Evolutionary conservation across 2,113 vertebrate species (phyloP).

Genomic region (Passer domesticus): DNA sequence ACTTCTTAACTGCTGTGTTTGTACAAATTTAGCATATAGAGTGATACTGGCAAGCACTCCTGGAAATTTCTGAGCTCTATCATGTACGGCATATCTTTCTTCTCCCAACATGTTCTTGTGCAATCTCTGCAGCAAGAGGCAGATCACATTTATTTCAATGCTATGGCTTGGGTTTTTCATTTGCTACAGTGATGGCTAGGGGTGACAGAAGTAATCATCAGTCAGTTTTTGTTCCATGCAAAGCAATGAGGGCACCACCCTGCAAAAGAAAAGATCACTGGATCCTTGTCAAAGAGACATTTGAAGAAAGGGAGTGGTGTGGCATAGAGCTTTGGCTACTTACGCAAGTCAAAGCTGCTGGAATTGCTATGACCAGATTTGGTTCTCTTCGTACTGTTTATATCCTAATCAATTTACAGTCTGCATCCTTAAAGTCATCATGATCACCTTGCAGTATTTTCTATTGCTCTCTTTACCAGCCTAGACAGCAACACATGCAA

Average conservation of each 20-base stretch:
- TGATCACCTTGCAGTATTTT: neutral
- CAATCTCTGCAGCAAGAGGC: neutral
- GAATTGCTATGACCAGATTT: neutral
- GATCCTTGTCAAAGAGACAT: neutral
- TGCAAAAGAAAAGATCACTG: neutral
- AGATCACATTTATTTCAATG: conserved; percentile 8
- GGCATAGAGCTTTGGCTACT: neutral
- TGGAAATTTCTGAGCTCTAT: conserved; percentile 15
- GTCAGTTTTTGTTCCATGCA: neutral
- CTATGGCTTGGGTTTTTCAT: neutral
- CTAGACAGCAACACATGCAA: neutral
- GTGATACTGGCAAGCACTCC: conserved; percentile 23
- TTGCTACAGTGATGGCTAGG: neutral
- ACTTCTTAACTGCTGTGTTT: conserved; percentile 54
- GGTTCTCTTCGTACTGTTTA: neutral
- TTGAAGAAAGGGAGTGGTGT: neutral
- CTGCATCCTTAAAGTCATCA: neutral
- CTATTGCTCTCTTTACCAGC: neutral
- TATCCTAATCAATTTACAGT: neutral
- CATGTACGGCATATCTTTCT: neutral
- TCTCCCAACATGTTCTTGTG: neutral
- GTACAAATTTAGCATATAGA: conserved; percentile 63
- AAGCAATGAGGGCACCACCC: neutral
- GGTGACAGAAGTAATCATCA: neutral
- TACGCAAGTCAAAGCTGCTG: neutral